Percentiles rank a stretch among this genome's conserved stretches.
Conservation (phyloP, 2,888 invertebrate species). For the Saturnia japonica region DNA sequence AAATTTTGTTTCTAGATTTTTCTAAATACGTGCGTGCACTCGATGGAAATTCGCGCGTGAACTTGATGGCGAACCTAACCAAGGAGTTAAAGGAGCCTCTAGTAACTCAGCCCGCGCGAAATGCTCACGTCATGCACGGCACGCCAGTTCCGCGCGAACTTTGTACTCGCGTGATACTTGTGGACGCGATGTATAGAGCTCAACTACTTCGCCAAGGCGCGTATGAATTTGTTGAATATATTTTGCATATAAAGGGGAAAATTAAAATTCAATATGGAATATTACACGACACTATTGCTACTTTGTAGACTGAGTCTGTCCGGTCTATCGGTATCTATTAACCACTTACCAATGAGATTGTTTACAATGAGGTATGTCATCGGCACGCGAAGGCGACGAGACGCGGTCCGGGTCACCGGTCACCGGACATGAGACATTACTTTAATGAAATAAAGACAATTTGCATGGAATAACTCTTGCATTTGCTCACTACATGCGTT, state of each 20-base stretch:
- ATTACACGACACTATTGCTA: neutral
- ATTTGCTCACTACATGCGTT: constrained; percentile 3
- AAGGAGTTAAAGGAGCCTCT: no score
- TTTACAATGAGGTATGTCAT: constrained; percentile 36
- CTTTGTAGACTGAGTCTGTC: neutral
- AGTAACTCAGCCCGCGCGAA: no score
- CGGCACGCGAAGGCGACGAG: constrained; percentile 59
- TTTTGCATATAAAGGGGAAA: neutral
- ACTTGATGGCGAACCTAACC: no score
- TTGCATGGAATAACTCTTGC: constrained; percentile 44
- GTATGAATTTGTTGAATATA: neutral
- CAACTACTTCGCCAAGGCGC: no score
- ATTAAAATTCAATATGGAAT: neutral
- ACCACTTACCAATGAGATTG: constrained; percentile 20
- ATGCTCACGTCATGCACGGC: no score
- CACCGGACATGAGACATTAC: constrained; percentile 67
- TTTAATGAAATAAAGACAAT: constrained; percentile 70
- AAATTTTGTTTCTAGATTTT: no score
- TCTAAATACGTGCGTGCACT: no score
- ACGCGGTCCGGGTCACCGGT: no score
- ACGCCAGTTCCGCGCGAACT: no score
- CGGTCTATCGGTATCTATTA: constrained; percentile 17
- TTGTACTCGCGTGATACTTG: no score
- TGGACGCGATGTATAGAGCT: no score
- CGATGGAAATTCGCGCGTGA: no score